A percentile compares a stretch with the other conserved stretches of the same genome.
phyloP scores from a whole-genome alignment of 2,797 vertebrate genomes.

The Benthosema pterotum region DNA sequence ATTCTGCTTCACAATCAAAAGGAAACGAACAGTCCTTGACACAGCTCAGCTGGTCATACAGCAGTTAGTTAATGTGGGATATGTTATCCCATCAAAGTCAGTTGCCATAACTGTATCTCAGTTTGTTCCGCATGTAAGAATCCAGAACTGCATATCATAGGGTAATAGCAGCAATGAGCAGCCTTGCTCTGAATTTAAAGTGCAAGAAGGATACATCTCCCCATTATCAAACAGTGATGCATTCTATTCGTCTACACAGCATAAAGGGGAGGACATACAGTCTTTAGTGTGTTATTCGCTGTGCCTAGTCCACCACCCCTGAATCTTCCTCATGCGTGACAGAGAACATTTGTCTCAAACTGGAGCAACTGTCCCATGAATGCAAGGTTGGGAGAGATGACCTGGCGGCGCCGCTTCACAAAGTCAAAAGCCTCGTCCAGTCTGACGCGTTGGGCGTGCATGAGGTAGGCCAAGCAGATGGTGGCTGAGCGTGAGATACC shows the following conservation, averaged over 20 bases:
- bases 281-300: not conserved
- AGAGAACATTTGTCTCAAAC: conserved; percentile 88
- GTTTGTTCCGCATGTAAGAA: conserved; percentile 13
- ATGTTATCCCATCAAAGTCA: conserved; percentile 8
- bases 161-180: conserved; percentile 43
- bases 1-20: conserved; percentile 39
- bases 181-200: conserved; percentile 23
- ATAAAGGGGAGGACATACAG: not conserved
- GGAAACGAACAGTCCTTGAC: no score
- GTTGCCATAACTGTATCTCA: conserved; percentile 8
- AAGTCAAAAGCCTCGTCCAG: conserved; percentile 90
- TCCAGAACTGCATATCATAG: conserved; percentile 16
- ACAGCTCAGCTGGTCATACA: conserved; percentile 22
- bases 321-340: conserved; percentile 69
- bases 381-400: conserved; percentile 88
- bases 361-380: conserved; percentile 91
- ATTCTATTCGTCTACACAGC: no score
- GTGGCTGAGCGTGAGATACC: conserved; percentile 90
- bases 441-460: conserved; percentile 82
- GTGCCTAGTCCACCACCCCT: not conserved
- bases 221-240: no score
- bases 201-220: no score
- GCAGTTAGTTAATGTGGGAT: conserved; percentile 5
- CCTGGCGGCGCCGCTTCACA: conserved; percentile 83
- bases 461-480: conserved; percentile 90